Conservation (phyloP, 2,113 vertebrate genomes). For the Athene noctua region DNA sequence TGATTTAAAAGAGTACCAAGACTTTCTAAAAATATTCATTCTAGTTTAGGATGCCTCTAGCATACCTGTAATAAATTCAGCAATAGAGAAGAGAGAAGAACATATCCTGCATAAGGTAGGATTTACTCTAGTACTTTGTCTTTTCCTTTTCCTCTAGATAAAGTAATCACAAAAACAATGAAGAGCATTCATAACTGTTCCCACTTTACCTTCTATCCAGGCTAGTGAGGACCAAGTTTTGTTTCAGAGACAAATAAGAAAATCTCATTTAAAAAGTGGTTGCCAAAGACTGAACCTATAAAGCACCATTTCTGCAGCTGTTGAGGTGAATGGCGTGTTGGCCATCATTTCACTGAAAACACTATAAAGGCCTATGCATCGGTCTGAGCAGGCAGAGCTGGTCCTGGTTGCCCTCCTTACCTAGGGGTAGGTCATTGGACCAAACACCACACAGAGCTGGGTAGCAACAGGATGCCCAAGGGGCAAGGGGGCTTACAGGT, state of each 20-base stretch:
- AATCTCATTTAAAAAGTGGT: neutral
- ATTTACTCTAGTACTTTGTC: neutral
- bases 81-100: constrained; percentile 42
- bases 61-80: constrained; percentile 6
- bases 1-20: neutral
- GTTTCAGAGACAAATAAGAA: neutral
- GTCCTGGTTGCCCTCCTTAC: neutral
- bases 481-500: accelerated
- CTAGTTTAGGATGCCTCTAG: constrained; percentile 23
- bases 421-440: accelerated
- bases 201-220: neutral
- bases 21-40: neutral
- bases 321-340: accelerated
- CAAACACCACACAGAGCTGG: neutral
- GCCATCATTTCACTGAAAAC: neutral
- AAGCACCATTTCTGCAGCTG: neutral
- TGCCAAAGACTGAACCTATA: neutral
- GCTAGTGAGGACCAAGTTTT: neutral
- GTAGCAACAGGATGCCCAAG: neutral
- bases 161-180: neutral
- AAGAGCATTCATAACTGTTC: neutral
- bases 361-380: neutral
- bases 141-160: neutral
- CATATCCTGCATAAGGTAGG: neutral
- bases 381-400: neutral